Conservation (phyloP, 2,113 vertebrate species). For the Chloebia gouldiae region DNA sequence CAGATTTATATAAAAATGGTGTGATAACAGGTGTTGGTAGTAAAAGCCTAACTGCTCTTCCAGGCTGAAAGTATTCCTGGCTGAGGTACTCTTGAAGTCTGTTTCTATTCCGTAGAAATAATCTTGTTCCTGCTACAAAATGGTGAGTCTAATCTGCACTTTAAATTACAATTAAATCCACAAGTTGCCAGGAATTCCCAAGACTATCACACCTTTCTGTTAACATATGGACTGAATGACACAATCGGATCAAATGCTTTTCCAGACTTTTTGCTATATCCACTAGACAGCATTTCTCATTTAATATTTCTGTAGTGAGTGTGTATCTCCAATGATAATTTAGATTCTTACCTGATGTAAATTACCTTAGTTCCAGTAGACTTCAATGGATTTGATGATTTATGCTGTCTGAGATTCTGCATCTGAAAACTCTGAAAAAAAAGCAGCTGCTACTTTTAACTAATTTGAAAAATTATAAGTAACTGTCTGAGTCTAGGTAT, state of each 20-base stretch:
- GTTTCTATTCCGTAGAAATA: neutral
- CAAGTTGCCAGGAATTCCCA: neutral
- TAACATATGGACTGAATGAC: neutral
- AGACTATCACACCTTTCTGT: neutral
- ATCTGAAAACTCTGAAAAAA: neutral
- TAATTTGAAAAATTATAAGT: neutral
- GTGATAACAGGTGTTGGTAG: neutral
- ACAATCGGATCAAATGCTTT: neutral
- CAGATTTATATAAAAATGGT: neutral
- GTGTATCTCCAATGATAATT: neutral
- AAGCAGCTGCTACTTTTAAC: neutral
- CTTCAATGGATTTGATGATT: constrained; percentile 17
- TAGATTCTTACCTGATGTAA: constrained; percentile 4
- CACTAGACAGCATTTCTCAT: neutral
- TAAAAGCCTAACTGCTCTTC: neutral
- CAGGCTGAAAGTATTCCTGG: neutral
- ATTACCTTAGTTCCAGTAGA: neutral
- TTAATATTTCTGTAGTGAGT: neutral
- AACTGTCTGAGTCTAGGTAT: neutral
- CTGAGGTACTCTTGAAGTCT: neutral
- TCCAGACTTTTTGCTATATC: neutral
- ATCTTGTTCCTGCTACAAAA: neutral
- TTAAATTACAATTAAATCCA: neutral
- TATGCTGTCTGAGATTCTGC: neutral
- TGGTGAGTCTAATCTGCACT: neutral